These are phyloP conservation scores for Trissoscelio sp. DNA, from an alignment of 2,888 invertebrate genomes.

Conservation along the genomic window DNA sequence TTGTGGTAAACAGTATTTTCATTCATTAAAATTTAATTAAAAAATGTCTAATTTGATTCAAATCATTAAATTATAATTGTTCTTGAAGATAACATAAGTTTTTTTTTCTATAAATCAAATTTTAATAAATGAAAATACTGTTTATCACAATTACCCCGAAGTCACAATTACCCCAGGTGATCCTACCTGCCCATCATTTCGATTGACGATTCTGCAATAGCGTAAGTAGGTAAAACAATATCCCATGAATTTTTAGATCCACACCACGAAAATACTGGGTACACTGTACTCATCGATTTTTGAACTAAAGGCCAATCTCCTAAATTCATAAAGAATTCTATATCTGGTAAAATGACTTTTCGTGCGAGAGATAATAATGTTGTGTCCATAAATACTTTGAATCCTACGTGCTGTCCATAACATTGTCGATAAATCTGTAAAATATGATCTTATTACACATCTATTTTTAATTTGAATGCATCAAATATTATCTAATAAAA, in stretches of 20 bases:
- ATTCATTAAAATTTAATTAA: too few relatives aligned
- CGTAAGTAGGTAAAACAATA: slow-evolving; percentile 97
- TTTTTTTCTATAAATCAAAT: too few relatives aligned
- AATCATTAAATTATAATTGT: too few relatives aligned
- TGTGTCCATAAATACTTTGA: slow-evolving; percentile 97
- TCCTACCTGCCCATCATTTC: slow-evolving; percentile 95
- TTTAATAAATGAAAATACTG: too few relatives aligned
- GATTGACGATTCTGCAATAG: slow-evolving; percentile 94
- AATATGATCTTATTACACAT: too few relatives aligned
- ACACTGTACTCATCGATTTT: slow-evolving; percentile 85
- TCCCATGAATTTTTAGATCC: slow-evolving; percentile 93
- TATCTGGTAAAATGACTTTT: slow-evolving; percentile 92
- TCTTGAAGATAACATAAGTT: too few relatives aligned
- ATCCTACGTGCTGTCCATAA: slow-evolving; percentile 97
- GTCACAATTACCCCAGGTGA: too few relatives aligned
- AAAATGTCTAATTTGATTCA: too few relatives aligned
- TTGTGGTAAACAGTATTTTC: too few relatives aligned
- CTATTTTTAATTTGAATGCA: too few relatives aligned
- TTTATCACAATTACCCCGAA: too few relatives aligned
- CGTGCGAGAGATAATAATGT: slow-evolving; percentile 92
- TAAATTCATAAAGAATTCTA: slow-evolving; percentile 95
- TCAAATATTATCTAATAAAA: too few relatives aligned
- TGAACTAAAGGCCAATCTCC: slow-evolving; percentile 97
- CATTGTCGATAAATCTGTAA: slow-evolving; percentile 91
- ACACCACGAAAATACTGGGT: slow-evolving; percentile 98